Evolutionary conservation across 2,888 invertebrate genomes (phyloP).

Genomic region (Nebria brevicollis): DNA sequence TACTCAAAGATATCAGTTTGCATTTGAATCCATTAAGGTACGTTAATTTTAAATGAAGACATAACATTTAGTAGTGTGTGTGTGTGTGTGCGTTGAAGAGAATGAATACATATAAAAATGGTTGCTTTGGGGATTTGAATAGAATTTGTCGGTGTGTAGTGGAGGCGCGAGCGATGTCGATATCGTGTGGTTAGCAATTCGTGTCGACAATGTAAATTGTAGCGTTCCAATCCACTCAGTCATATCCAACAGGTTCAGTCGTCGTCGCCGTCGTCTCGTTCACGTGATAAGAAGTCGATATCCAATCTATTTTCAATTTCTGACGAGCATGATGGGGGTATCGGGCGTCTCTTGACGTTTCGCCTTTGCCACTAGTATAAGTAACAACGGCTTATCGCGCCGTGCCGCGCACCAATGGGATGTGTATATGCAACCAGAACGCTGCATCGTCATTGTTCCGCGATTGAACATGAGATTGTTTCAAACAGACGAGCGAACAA

Average conservation of each 20-base stretch:
- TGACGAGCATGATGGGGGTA: conserved; percentile 51
- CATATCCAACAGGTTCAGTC: conserved; percentile 8
- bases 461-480: background rate
- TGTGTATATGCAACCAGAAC: background rate
- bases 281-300: conserved; percentile 59
- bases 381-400: background rate
- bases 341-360: conserved; percentile 21
- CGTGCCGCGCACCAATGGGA: background rate
- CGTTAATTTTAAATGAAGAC: too few relatives aligned
- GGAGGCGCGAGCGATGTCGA: background rate
- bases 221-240: conserved; percentile 1
- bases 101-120: too few relatives aligned
- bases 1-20: background rate
- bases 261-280: background rate
- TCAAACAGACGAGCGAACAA: background rate
- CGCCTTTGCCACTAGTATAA: background rate
- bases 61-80: too few relatives aligned
- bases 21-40: background rate
- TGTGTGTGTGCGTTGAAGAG: too few relatives aligned
- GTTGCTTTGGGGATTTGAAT: background rate
- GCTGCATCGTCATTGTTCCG: background rate
- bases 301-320: conserved; percentile 62
- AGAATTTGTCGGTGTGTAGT: background rate
- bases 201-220: background rate
- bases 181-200: background rate